Percentiles rank a stretch among this genome's conserved stretches.
These are phyloP conservation scores for Odontamblyopus rebecca DNA, from an alignment of 2,797 vertebrate species.

Conservation along the genomic window DNA sequence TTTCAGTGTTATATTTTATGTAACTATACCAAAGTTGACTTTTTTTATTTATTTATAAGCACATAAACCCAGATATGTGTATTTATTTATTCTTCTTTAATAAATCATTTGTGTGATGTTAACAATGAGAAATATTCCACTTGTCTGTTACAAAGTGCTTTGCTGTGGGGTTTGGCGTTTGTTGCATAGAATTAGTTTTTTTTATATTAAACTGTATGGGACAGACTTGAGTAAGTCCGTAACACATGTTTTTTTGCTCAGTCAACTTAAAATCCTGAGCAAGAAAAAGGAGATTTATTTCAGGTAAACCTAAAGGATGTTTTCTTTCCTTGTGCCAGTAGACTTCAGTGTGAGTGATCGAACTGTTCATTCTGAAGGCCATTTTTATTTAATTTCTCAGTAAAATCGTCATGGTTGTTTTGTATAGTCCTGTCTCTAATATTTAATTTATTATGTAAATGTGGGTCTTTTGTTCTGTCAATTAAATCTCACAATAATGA, in stretches of 20 bases:
- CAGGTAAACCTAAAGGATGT: not conserved
- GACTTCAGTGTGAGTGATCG: constrained; percentile 28
- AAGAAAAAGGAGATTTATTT: not conserved
- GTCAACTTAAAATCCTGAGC: constrained; percentile 2
- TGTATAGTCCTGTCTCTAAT: constrained; percentile 59
- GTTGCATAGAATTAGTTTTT: constrained; percentile 35
- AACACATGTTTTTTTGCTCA: constrained; percentile 21
- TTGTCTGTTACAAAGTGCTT: constrained; percentile 64
- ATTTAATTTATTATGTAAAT: constrained; percentile 74
- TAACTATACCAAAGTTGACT: constrained; percentile 81
- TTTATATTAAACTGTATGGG: constrained; percentile 24
- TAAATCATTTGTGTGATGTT: constrained; percentile 63
- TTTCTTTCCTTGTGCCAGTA: constrained; percentile 48
- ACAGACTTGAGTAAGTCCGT: constrained; percentile 21
- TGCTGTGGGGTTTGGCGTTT: constrained; percentile 61
- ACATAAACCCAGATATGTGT: constrained; percentile 55
- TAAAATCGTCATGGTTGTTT: constrained; percentile 38
- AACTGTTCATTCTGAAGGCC: constrained; percentile 51
- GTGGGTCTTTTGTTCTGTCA: constrained; percentile 55
- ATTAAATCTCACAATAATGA: constrained; percentile 23
- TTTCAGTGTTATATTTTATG: constrained; percentile 68
- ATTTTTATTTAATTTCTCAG: constrained; percentile 34
- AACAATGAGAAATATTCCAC: constrained; percentile 59
- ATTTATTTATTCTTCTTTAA: constrained; percentile 80
- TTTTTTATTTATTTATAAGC: constrained; percentile 69